These are phyloP conservation scores for Lota lota DNA, from an alignment of 2,113 vertebrate genomes.

Conservation along the genomic window DNA sequence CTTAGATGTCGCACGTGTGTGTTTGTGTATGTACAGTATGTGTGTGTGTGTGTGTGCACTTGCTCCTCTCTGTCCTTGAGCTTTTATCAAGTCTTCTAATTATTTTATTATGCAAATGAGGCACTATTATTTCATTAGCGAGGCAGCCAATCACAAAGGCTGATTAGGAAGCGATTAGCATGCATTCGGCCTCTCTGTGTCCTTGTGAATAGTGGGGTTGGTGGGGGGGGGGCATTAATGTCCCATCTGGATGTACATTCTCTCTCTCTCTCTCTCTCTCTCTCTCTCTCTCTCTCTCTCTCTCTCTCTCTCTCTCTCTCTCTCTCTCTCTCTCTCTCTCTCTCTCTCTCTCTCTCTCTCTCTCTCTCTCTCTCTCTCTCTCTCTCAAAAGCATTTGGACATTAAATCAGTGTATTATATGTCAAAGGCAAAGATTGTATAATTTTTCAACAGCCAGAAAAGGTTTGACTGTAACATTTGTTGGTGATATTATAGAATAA, in stretches of 20 bases:
- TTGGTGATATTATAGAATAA: too few relatives aligned
- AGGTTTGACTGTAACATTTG: too few relatives aligned
- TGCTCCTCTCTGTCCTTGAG: conserved; percentile 71
- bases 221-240: conserved; percentile 41
- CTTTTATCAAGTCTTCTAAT: conserved; percentile 77
- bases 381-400: neutral
- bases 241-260: conserved; percentile 61
- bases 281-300: neutral
- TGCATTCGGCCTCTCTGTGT: conserved; percentile 61
- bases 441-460: too few relatives aligned
- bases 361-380: neutral
- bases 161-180: conserved; percentile 79
- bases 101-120: conserved; percentile 82
- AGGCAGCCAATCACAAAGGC: conserved; percentile 69
- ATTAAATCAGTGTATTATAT: too few relatives aligned
- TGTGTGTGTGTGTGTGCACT: conserved; percentile 33
- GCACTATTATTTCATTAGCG: conserved; percentile 79
- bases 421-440: too few relatives aligned
- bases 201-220: conserved; percentile 52
- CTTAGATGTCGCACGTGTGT: conserved; percentile 29
- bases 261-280: neutral
- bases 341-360: neutral
- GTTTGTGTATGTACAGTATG: conserved; percentile 9
- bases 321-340: neutral
- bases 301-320: neutral